These are phyloP conservation scores for Coenonympha glycerion DNA, from an alignment of 2,888 invertebrate species.

Conservation along the genomic window DNA sequence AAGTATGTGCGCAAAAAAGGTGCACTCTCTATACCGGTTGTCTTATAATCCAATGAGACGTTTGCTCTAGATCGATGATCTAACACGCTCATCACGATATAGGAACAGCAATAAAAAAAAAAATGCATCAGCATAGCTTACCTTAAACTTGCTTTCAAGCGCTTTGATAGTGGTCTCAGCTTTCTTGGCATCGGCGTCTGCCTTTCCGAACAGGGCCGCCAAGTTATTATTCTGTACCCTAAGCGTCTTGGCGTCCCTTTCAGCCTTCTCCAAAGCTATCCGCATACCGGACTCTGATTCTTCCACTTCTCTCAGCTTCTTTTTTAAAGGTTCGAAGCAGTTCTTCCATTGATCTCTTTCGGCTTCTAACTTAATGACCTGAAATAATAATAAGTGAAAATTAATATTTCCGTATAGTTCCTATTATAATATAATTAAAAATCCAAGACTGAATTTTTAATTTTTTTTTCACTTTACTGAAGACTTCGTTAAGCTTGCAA, in stretches of 20 bases:
- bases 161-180: constrained; percentile 64
- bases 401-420: too few relatives aligned
- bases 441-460: too few relatives aligned
- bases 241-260: constrained; percentile 72
- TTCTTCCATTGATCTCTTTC: constrained; percentile 71
- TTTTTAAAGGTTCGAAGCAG: constrained; percentile 68
- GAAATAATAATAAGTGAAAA: constrained; percentile 8
- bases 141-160: constrained; percentile 63
- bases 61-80: too few relatives aligned
- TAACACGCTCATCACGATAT: too few relatives aligned
- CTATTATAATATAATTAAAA: too few relatives aligned
- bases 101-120: too few relatives aligned
- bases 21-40: too few relatives aligned
- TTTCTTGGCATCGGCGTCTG: constrained; percentile 70
- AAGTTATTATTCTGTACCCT: constrained; percentile 64
- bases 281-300: constrained; percentile 75
- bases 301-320: constrained; percentile 74
- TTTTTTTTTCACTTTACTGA: too few relatives aligned
- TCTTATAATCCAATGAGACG: too few relatives aligned
- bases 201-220: constrained; percentile 57
- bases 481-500: too few relatives aligned
- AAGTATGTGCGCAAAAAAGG: too few relatives aligned
- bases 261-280: constrained; percentile 71
- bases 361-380: constrained; percentile 55
- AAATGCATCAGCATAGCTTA: constrained; percentile 30